Conservation (phyloP, 2,797 vertebrate genomes). For the Eurystomus glaucurus region DNA sequence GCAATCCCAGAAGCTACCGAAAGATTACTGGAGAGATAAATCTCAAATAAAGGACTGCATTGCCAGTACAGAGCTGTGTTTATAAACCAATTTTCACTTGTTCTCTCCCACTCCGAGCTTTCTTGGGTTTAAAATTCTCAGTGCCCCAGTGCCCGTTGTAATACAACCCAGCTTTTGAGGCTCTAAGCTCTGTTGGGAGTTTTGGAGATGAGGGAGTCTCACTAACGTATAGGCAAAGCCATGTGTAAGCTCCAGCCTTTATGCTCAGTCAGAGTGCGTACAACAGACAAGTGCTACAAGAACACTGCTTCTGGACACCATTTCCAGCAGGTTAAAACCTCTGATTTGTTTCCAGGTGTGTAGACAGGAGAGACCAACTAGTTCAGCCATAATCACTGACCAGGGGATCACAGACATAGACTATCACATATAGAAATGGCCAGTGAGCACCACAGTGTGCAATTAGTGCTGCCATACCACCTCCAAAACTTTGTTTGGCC, state of each 20-base stretch:
- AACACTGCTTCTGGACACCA: not conserved
- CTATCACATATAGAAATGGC: not conserved
- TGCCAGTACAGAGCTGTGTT: not conserved
- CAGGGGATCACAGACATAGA: not conserved
- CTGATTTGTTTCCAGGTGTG: not conserved
- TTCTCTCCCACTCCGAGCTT: not conserved
- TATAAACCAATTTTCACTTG: not conserved
- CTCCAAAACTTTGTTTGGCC: not conserved
- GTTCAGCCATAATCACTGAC: not conserved
- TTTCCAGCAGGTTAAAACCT: not conserved
- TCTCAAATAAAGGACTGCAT: not conserved
- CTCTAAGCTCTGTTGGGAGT: not conserved
- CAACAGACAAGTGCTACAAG: not conserved
- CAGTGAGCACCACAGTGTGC: accelerated
- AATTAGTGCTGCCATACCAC: not conserved
- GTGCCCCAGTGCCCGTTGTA: not conserved
- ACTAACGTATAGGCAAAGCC: not conserved
- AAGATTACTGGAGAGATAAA: not conserved
- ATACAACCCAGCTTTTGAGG: not conserved
- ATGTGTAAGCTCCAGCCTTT: not conserved
- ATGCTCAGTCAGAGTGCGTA: not conserved
- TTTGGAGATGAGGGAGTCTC: not conserved
- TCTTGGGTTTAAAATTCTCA: not conserved
- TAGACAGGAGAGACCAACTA: not conserved
- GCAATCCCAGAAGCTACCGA: not conserved